Conservation (phyloP, 2,113 vertebrate species). For the Halcyon senegalensis region DNA sequence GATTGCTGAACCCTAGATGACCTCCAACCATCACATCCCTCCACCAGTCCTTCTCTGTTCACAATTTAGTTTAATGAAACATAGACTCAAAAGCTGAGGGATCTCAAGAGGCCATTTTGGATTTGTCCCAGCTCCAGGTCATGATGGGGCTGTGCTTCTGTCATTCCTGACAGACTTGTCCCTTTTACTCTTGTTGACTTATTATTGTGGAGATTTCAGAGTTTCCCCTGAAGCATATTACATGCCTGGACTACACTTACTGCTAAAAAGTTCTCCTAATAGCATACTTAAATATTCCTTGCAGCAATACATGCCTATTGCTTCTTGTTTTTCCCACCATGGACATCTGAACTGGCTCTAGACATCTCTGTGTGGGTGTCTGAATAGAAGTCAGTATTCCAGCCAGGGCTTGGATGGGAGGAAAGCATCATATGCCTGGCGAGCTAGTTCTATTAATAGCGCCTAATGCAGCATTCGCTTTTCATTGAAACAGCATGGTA, state of each 20-base stretch:
- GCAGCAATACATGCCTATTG: background rate
- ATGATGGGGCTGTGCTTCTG: background rate
- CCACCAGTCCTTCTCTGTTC: too few relatives aligned
- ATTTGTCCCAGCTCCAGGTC: background rate
- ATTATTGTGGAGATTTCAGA: background rate
- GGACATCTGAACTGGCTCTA: background rate
- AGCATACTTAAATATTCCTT: background rate
- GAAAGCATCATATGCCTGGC: background rate
- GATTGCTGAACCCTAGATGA: too few relatives aligned
- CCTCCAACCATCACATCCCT: too few relatives aligned
- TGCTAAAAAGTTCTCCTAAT: background rate
- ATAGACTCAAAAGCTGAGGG: background rate
- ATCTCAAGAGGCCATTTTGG: background rate
- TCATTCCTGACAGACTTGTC: background rate
- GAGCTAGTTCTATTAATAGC: background rate
- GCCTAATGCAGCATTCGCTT: background rate
- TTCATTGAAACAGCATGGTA: background rate
- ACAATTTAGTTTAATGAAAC: background rate
- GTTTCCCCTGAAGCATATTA: background rate
- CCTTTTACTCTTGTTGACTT: background rate
- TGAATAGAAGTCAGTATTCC: slow-evolving; percentile 16
- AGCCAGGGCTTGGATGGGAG: background rate
- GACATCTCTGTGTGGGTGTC: background rate
- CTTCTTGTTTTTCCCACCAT: background rate
- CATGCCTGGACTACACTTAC: background rate